Evolutionary conservation across 2,888 invertebrate genomes (phyloP), one percentile per base, ranked within the genome.

Genomic region (Cactoblastis cactorum): DNA sequence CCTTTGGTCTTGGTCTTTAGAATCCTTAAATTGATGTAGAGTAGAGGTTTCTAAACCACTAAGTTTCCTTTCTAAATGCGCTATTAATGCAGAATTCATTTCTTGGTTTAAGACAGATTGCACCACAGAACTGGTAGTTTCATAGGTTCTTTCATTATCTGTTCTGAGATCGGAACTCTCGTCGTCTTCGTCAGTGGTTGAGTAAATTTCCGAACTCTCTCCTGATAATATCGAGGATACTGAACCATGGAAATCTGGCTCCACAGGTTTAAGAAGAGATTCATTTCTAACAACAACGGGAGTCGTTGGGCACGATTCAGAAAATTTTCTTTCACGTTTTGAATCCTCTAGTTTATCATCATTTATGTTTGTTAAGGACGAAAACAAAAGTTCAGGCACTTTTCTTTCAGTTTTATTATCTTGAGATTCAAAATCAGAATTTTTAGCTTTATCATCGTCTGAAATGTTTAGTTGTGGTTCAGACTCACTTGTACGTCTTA

Each of bases 101-200:
- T 78, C 76, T 18, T 84, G 77, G 51, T 75, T 85, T 34, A 90
- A 60, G 15, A 92, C 91, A 28, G 91, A 89, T 61, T 91, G 88
- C 3, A 92, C 90, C 17, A 92, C 85, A 45, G 91, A 90, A 63
- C 91, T 91, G 1, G 92, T 90, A 8, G 92, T 92, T 65, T 92
- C 92, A 39, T 86, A 63, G 22, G 80, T 74, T 33, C 71, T 74
- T 45, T 89, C 83, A 41, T 78, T 74, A 54, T 91, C 90, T 35
- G 83, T 80, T 61, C 85, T 91, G 17, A 84, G 68, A 59, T 90
- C 91, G 45, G 80, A 86, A 56, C 87, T 87, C 58, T 90, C 86
- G 38, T 90, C 83, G 9, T 87, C 86, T 58, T 81, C 87, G 15
- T 90, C 90, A 11, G 86, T 83, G 53, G 79, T 80, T 0, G 87